Percentiles rank a stretch among this genome's conserved stretches.
phyloP scores from a whole-genome alignment of 2,888 invertebrate genomes.

The Sminthurinus aureus region DNA sequence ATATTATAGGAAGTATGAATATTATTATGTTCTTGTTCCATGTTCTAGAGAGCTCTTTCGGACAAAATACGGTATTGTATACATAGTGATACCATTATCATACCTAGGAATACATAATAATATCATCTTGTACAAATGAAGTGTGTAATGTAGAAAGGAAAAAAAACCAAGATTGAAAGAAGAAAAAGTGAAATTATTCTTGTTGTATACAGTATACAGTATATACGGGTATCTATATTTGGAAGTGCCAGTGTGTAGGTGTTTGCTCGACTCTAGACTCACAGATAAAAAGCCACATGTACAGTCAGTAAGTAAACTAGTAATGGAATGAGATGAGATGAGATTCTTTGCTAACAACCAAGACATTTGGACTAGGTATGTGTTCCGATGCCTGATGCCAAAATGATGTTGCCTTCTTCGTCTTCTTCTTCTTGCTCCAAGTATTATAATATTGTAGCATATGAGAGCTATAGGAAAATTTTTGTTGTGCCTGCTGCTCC shows the following conservation, averaged over 20 bases:
- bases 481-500: no score
- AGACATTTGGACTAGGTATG: neutral
- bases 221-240: slow-evolving; percentile 34
- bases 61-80: no score
- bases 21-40: no score
- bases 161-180: neutral
- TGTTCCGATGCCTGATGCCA: neutral
- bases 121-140: neutral
- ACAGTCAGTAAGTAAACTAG: no score
- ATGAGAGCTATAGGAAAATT: neutral
- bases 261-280: slow-evolving; percentile 7
- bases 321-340: neutral
- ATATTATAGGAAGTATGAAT: no score
- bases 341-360: neutral
- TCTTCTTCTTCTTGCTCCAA: neutral
- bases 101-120: neutral
- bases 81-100: no score
- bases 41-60: no score
- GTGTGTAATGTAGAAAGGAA: neutral
- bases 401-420: neutral
- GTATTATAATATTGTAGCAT: neutral
- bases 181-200: slow-evolving; percentile 30
- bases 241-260: slow-evolving; percentile 40
- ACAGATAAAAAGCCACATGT: neutral
- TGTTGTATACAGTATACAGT: no score